Conservation (phyloP, 2,113 vertebrate species). For the Etia nguti region DNA sequence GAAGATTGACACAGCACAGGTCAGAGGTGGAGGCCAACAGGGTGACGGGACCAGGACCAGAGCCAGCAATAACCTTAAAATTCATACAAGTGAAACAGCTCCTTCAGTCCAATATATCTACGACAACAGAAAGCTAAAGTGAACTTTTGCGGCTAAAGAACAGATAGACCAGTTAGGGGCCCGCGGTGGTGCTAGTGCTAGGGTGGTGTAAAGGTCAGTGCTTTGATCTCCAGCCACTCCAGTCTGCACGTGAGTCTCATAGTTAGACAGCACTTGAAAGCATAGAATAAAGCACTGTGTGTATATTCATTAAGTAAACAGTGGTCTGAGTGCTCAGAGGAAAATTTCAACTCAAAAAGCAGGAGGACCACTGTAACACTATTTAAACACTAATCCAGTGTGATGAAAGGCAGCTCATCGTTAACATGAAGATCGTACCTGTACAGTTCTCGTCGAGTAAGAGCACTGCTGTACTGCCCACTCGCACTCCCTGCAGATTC, state of each 20-base stretch:
- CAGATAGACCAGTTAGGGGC: no score
- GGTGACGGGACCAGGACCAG: constrained; percentile 80
- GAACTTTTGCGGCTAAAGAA: neutral
- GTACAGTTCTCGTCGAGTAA: constrained; percentile 77
- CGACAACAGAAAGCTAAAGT: fast-evolving
- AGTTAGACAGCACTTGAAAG: neutral
- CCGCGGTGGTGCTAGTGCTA: neutral
- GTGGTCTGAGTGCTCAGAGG: no score
- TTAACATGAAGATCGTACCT: constrained; percentile 16
- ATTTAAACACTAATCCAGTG: fast-evolving
- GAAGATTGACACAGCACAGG: constrained; percentile 80
- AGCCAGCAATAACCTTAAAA: constrained; percentile 72
- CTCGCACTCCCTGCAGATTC: constrained; percentile 35
- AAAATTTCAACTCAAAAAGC: fast-evolving
- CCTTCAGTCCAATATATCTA: neutral
- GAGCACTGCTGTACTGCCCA: constrained; percentile 77
- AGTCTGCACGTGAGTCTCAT: neutral
- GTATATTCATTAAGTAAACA: fast-evolving
- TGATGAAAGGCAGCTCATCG: fast-evolving
- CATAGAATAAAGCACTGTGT: neutral
- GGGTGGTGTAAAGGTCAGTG: neutral
- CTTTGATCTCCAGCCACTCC: neutral
- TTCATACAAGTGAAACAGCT: neutral
- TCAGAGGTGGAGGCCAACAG: constrained; percentile 78
- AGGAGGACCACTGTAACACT: neutral